Base-by-base conservation (phyloP, 1,140 invertebrate genomes). In the Lepidurus couesii region DNA sequence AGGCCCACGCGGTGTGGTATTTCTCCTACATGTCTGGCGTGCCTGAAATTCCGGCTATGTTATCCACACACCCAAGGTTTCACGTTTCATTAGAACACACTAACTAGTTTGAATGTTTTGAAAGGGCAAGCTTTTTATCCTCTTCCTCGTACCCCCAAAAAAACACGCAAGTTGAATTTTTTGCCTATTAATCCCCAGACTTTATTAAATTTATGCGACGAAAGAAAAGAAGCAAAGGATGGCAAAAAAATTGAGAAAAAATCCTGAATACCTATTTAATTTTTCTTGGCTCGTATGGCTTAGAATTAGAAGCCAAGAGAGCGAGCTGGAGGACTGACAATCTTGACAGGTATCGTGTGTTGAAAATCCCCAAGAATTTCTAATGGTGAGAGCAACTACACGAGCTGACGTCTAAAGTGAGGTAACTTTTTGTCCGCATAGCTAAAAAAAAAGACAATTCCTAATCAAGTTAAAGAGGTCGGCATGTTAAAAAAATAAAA, bases 331-430 rank as follows among this genome's bases (percentile, higher is more conserved):
- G 53, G 21, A 21, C 8, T 65, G 53, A 65, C 53, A 65, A 21
- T 65, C 53, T 65, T 65, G 53, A 65, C 53, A 65, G 53, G 53
- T 65, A 65, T 65, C 53, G 53, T 65, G 53, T 21, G 16, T 65
- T 13, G 53, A 65, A 65, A 65, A n/a, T 13, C 53, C 8, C 16
- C 21, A 65, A 65, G 53, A 65, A 65, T 65, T 65, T 65, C 53
- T 65, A n/a, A 65, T 21, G 21, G 21, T 13, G 16, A 65, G 16
- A 34, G 34, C 6, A 65, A 16, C 21, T 65, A 65, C 53, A 65
- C 21, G 21, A 21, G 53, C 16, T 65, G 53, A 65, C 53, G 21
- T 13, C 53, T 16, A 21, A 65, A 13, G 53, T 65, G 53, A 65
- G 16, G 53, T 16, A 21, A 9, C 7, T 65, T 65, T 65, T 65